These are phyloP conservation scores for Acrocephalus arundinaceus DNA, from an alignment of 2,113 vertebrate species.

Conservation along the genomic window DNA sequence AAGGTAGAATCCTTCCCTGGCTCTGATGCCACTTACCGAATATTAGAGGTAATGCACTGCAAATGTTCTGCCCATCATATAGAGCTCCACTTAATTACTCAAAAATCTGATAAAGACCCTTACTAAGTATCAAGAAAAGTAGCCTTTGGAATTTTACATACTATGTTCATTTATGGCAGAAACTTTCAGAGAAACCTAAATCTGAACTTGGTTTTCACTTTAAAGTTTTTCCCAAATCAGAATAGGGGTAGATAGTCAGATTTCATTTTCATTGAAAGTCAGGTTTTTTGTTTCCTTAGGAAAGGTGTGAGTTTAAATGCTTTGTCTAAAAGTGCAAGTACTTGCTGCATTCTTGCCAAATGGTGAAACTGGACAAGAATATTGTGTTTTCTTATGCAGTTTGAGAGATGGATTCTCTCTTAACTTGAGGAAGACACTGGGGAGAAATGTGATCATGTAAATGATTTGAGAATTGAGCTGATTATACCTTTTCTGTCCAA, in stretches of 20 bases:
- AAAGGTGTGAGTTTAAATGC: neutral
- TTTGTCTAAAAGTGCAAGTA: neutral
- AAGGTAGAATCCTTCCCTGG: slow-evolving; percentile 78
- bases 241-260: neutral
- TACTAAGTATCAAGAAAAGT: neutral
- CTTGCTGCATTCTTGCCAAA: neutral
- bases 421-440: neutral
- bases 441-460: neutral
- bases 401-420: neutral
- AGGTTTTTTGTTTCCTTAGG: neutral
- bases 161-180: neutral
- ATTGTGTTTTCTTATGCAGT: neutral
- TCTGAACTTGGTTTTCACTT: neutral
- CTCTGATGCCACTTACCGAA: slow-evolving; percentile 80
- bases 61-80: neutral
- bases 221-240: neutral
- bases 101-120: neutral
- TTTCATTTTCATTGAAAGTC: neutral
- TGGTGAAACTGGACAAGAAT: neutral
- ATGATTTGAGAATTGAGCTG: neutral
- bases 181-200: neutral
- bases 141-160: neutral
- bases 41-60: slow-evolving; percentile 83
- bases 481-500: neutral
- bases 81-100: neutral